Evolutionary conservation across 2,797 vertebrate genomes (phyloP).

Genomic region (Parambassis ranga): DNA sequence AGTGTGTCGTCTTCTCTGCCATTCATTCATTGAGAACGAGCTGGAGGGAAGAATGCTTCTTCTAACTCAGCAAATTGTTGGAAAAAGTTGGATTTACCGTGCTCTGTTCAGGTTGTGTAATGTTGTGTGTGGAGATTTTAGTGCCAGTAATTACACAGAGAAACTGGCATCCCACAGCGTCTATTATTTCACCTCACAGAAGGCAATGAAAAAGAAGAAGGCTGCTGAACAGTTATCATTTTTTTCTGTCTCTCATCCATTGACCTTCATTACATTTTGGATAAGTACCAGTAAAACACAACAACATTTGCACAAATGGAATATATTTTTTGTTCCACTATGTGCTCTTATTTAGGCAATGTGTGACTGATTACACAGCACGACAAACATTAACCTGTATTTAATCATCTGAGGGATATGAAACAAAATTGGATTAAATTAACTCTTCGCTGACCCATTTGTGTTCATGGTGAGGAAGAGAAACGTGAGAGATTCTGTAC

Average conservation of each 20-base stretch:
- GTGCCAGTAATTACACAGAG: background rate
- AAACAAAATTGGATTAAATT: background rate
- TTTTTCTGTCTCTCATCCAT: background rate
- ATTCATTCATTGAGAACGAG: slow-evolving; percentile 15
- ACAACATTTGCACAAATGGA: too few species aligned
- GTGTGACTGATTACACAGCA: background rate
- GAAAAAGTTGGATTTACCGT: background rate
- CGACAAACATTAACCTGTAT: background rate
- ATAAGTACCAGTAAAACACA: too few species aligned
- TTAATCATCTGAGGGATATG: background rate
- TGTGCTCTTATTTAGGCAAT: slow-evolving; percentile 1
- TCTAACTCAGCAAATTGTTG: background rate
- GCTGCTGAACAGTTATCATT: background rate
- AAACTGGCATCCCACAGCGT: background rate
- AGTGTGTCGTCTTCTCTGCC: slow-evolving; percentile 26
- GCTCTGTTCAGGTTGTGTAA: background rate
- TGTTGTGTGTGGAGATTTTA: background rate
- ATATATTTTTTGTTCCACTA: slow-evolving; percentile 17
- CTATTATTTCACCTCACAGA: background rate
- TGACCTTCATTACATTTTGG: background rate
- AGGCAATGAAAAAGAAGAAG: background rate
- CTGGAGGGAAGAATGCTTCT: background rate
- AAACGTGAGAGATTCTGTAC: background rate
- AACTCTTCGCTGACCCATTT: background rate
- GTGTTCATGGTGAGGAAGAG: background rate